Evolutionary conservation across 2,888 invertebrate genomes (phyloP).

Genomic region (Cryptophagus acutangulus): DNA sequence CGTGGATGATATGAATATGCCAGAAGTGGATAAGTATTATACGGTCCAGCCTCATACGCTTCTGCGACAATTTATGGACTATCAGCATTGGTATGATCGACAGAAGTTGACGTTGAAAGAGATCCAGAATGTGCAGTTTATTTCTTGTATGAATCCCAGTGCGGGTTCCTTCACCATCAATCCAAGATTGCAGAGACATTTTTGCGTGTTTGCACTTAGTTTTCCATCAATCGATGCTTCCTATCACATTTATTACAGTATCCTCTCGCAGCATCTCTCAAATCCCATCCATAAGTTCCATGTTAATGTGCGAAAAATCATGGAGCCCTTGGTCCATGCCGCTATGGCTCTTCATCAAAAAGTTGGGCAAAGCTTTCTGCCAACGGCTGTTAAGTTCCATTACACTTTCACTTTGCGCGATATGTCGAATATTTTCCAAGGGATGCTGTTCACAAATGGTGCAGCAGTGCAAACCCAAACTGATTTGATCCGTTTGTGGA

Average conservation of each 20-base stretch:
- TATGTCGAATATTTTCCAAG: constrained; percentile 90
- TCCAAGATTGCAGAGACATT: constrained; percentile 81
- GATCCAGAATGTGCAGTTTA: constrained; percentile 88
- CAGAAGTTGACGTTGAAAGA: constrained; percentile 81
- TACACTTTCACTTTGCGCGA: constrained; percentile 91
- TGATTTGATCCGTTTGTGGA: constrained; percentile 76
- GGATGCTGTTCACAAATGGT: constrained; percentile 75
- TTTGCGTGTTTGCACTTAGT: constrained; percentile 82
- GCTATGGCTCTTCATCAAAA: constrained; percentile 74
- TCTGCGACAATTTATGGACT: constrained; percentile 88
- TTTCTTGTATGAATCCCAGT: constrained; percentile 95
- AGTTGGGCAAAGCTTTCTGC: constrained; percentile 72
- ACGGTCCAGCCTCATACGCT: constrained; percentile 95
- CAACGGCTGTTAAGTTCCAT: constrained; percentile 92
- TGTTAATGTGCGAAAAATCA: constrained; percentile 54
- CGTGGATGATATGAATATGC: constrained; percentile 96
- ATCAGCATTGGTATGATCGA: constrained; percentile 93
- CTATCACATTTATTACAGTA: constrained; percentile 76
- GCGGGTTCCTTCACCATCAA: constrained; percentile 93
- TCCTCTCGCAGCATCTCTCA: constrained; percentile 70
- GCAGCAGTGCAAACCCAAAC: constrained; percentile 62
- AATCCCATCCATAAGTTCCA: constrained; percentile 65
- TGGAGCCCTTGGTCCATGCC: constrained; percentile 60
- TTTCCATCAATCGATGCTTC: constrained; percentile 81
- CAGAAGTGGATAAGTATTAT: constrained; percentile 89